phyloP scores from a whole-genome alignment of 2,113 vertebrate species.

The Tetraodon nigroviridis region DNA sequence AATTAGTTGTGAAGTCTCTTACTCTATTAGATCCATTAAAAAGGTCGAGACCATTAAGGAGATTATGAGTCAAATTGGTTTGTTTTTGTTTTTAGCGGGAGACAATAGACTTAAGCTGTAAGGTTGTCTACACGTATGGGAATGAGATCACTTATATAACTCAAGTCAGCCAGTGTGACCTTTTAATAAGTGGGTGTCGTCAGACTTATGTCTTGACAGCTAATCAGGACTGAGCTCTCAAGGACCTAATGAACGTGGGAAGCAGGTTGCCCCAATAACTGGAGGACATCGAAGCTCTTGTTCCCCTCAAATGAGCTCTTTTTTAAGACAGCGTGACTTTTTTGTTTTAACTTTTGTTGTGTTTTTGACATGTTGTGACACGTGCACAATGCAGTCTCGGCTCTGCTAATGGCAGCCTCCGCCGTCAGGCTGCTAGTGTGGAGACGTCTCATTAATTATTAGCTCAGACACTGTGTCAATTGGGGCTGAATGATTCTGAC shows the following conservation, averaged over 20 bases:
- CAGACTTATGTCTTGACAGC: constrained; percentile 58
- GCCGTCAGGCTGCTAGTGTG: constrained; percentile 5
- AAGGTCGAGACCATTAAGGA: constrained; percentile 67
- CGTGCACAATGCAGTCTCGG: constrained; percentile 36
- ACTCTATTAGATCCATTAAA: constrained; percentile 59
- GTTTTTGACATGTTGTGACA: constrained; percentile 55
- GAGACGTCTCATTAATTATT: constrained; percentile 22
- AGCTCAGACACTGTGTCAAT: constrained; percentile 10
- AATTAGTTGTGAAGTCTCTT: not conserved
- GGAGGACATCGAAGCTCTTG: constrained; percentile 28
- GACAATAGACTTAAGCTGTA: constrained; percentile 57
- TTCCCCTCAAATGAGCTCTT: constrained; percentile 40
- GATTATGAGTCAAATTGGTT: constrained; percentile 58
- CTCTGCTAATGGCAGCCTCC: constrained; percentile 1
- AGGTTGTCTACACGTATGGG: constrained; percentile 58
- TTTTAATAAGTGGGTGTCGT: constrained; percentile 40
- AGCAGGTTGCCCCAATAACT: constrained; percentile 43
- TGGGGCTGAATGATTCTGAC: constrained; percentile 9
- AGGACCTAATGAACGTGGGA: constrained; percentile 65
- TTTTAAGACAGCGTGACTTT: constrained; percentile 33
- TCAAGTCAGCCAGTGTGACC: constrained; percentile 41
- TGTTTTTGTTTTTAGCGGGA: constrained; percentile 50
- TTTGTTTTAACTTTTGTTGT: constrained; percentile 37
- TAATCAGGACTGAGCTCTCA: constrained; percentile 57
- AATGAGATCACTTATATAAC: constrained; percentile 63